These are phyloP conservation scores for Allacma fusca DNA, from an alignment of 2,888 invertebrate genomes.

Conservation along the genomic window DNA sequence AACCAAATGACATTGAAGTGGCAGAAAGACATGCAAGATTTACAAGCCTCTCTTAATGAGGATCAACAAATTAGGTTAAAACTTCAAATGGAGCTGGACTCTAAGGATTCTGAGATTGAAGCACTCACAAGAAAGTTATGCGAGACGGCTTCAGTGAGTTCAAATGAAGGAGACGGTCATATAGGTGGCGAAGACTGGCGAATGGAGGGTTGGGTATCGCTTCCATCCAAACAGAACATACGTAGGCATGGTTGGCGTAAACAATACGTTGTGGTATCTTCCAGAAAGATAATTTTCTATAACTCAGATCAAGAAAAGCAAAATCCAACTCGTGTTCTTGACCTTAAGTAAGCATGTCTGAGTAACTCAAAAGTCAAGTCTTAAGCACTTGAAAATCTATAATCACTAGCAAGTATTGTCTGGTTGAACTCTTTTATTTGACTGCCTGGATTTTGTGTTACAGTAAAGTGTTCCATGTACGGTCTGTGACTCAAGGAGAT, in stretches of 20 bases:
- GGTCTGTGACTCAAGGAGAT: constrained; percentile 98
- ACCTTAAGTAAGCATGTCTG: constrained; percentile 84
- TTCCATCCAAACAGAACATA: constrained; percentile 95
- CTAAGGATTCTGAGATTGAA: constrained; percentile 96
- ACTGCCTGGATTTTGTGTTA: constrained; percentile 39
- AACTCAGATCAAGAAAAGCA: constrained; percentile 92
- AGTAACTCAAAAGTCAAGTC: no score
- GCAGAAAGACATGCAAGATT: constrained; percentile 86
- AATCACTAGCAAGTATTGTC: no score
- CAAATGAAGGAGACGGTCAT: constrained; percentile 58
- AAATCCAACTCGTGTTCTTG: constrained; percentile 92
- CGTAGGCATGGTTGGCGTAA: constrained; percentile 95
- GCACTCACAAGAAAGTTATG: constrained; percentile 68
- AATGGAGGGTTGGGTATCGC: constrained; percentile 95
- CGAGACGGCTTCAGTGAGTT: constrained; percentile 60
- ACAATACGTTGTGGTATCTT: constrained; percentile 96
- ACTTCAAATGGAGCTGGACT: constrained; percentile 95
- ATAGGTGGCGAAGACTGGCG: constrained; percentile 73
- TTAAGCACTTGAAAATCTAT: no score
- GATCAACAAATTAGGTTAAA: constrained; percentile 80
- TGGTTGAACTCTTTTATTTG: no score
- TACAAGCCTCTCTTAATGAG: constrained; percentile 81
- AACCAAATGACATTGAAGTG: constrained; percentile 84
- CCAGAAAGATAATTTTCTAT: constrained; percentile 96
- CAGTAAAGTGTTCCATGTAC: constrained; percentile 98